A percentile compares a stretch with the other conserved stretches of the same genome.
phyloP scores from a whole-genome alignment of 1,140 invertebrate genomes.

The Gonatopus flavifemur region DNA sequence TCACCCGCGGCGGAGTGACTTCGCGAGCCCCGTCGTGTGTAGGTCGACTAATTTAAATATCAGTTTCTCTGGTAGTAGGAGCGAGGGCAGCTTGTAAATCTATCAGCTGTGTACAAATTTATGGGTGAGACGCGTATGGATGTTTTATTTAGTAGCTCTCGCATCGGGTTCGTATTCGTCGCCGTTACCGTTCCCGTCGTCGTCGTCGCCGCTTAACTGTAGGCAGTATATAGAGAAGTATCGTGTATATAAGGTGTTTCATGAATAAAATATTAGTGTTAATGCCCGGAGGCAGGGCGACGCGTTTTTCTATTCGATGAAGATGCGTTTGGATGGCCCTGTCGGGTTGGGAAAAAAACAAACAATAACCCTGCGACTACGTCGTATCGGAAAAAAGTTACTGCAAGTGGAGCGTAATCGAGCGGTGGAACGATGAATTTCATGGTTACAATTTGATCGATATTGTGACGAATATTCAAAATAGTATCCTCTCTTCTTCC shows the following conservation, averaged over 20 bases:
- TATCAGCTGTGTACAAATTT: slow-evolving; percentile 56
- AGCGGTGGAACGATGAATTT: too few species aligned
- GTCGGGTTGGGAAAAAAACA: slow-evolving; percentile 36
- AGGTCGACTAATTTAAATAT: slow-evolving; percentile 61
- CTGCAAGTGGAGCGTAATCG: too few species aligned
- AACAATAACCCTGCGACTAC: slow-evolving; percentile 35
- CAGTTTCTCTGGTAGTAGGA: too few species aligned
- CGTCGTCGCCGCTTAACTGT: neutral
- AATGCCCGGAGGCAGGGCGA: slow-evolving; percentile 54
- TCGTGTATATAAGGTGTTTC: slow-evolving; percentile 51
- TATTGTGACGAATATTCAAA: too few species aligned
- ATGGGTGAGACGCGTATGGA: slow-evolving; percentile 52
- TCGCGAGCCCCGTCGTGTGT: slow-evolving; percentile 20
- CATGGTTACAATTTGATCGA: too few species aligned
- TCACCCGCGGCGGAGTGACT: slow-evolving; percentile 42
- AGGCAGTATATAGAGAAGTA: neutral
- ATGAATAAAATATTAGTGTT: slow-evolving; percentile 59
- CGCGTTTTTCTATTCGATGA: slow-evolving; percentile 51
- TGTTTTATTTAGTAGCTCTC: slow-evolving; percentile 57
- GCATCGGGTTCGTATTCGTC: slow-evolving; percentile 44
- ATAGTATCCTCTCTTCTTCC: too few species aligned
- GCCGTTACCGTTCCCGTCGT: slow-evolving; percentile 18
- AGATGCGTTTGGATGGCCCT: slow-evolving; percentile 34
- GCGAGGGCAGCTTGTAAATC: slow-evolving; percentile 57
- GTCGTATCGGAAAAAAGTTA: slow-evolving; percentile 39